These are phyloP conservation scores for Aspiorhynchus laticeps DNA, from an alignment of 2,113 vertebrate species.

Conservation along the genomic window DNA sequence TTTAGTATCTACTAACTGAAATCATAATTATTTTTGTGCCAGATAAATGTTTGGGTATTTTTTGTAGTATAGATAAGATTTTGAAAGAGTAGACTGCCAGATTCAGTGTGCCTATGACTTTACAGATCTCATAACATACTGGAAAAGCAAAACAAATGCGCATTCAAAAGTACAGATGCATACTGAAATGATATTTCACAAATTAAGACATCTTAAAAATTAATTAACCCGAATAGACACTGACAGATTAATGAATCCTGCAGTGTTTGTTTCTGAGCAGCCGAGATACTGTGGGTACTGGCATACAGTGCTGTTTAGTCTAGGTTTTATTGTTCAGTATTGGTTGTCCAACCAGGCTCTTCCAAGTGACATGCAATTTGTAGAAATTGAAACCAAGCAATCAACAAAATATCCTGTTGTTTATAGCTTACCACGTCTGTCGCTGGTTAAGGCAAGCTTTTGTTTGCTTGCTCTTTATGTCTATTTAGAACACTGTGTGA, in stretches of 20 bases:
- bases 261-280: background rate
- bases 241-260: background rate
- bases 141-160: background rate
- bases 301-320: background rate
- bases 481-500: background rate
- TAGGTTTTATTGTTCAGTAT: background rate
- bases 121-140: background rate
- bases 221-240: background rate
- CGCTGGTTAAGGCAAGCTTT: conserved; percentile 2
- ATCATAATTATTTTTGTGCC: background rate
- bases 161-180: background rate
- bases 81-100: background rate
- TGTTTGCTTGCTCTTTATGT: background rate
- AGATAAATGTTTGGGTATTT: background rate
- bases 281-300: background rate
- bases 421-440: background rate
- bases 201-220: background rate
- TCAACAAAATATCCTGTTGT: background rate
- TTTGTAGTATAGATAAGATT: background rate
- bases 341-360: background rate
- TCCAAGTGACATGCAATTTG: background rate
- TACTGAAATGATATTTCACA: background rate
- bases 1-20: background rate
- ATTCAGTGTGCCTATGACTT: background rate
- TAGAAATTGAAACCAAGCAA: background rate